Evolutionary conservation across 1,140 invertebrate genomes (phyloP).

Genomic region (Leucophenga varia): DNA sequence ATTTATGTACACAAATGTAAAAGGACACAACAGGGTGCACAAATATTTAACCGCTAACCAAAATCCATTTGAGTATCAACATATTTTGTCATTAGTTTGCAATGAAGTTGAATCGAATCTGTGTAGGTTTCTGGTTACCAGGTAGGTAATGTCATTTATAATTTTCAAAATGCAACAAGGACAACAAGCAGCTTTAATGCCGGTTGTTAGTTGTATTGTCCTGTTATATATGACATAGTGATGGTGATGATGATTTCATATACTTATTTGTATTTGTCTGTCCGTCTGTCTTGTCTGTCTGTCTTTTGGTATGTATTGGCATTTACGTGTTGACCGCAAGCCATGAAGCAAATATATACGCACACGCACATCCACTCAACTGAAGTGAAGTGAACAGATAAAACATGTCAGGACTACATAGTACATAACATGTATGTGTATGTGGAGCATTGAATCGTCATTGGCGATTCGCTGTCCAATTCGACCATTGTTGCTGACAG

Average conservation of each 20-base stretch:
- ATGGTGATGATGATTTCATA: slow-evolving; percentile 14
- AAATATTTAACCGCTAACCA: slow-evolving; percentile 34
- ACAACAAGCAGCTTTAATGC: slow-evolving; percentile 1
- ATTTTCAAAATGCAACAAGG: slow-evolving; percentile 2
- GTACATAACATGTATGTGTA: neutral
- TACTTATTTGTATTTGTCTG: slow-evolving; percentile 4
- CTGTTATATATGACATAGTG: slow-evolving; percentile 18
- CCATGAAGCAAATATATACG: neutral
- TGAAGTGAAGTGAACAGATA: neutral
- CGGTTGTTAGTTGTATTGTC: too few species aligned
- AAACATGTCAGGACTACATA: neutral
- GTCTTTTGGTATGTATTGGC: too few species aligned
- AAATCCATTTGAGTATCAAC: slow-evolving; percentile 25
- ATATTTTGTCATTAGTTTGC: slow-evolving; percentile 25
- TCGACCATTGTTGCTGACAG: too few species aligned
- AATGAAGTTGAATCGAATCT: too few species aligned
- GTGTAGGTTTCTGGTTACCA: slow-evolving; percentile 2
- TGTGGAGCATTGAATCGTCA: slow-evolving; percentile 11
- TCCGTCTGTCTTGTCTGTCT: neutral
- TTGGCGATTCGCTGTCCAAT: too few species aligned
- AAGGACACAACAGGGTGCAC: slow-evolving; percentile 3
- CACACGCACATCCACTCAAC: slow-evolving; percentile 1
- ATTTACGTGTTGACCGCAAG: neutral
- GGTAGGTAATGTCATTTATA: slow-evolving; percentile 7
- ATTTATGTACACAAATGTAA: too few species aligned